Base-by-base conservation (phyloP, 2,888 invertebrate species). In the Caenorhabditis becei region DNA sequence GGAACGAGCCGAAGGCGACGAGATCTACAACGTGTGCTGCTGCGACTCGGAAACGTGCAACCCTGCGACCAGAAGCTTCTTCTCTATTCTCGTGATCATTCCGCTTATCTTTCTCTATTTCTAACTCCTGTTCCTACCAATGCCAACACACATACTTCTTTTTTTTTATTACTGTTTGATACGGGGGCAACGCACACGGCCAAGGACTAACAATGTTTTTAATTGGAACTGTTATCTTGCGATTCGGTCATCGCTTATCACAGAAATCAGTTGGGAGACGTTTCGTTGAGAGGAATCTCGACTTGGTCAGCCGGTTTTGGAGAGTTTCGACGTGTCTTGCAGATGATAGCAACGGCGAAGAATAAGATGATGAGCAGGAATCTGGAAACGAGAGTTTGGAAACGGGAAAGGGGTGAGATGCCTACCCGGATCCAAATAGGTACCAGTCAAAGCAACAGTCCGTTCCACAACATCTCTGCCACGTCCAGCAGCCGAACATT, bases 11-110 rank as follows among this genome's bases (percentile, higher is more conserved):
- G 65, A 75, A 51, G 77, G 65, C 23, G 77, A 82, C 61, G 82
- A 82, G 53, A 69, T 82, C 28, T 82, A 82, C 59, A 77, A 69
- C 23, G 82, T 82, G 10, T 82, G 82, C 49, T 82, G 82, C 53
- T 82, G 82, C 23, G 66, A 82, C 44, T 49, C 78, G 1, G 82
- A 82, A 53, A 72, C 69, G 5, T 82, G 82, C 54, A 82, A 82
- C 20, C 41, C 71, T 0, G 54, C 37, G 16, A 54, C 49, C 24
- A 37, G 62, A 41, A 47, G 41, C 41, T 41, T 53, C n/a, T 44
- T 51, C 18, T 16, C 16, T 3, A n/a, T 47, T 11, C 44, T 69
- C 37, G 28, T 58, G n/a, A 11, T 35, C 18, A 5, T 56, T 24
- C 4, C 26, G 56, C 63, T 72, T 65, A 63, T 72, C 63, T 47